Conservation (phyloP, 2,797 vertebrate genomes). For the Pantherophis vulpinus region DNA sequence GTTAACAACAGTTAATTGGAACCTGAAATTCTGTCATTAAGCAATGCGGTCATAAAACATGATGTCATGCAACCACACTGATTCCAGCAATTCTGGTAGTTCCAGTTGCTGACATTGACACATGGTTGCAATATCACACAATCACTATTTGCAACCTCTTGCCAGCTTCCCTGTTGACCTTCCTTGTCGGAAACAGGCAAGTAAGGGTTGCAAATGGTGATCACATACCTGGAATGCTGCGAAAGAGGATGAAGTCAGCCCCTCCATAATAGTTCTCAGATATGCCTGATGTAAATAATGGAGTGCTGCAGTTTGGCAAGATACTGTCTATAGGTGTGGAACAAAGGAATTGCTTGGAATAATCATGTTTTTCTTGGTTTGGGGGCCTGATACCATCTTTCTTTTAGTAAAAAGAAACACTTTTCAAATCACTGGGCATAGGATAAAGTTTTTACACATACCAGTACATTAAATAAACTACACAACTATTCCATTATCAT, state of each 20-base stretch:
- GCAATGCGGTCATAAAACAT: not conserved
- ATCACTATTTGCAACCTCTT: not conserved
- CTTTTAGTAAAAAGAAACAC: not conserved
- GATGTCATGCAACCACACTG: not conserved
- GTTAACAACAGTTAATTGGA: not conserved
- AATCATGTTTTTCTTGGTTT: not conserved
- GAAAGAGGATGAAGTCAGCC: not conserved
- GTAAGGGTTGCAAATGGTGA: not conserved
- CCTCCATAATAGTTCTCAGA: not conserved
- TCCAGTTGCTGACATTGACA: not conserved
- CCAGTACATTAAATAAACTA: not conserved
- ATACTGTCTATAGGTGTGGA: not conserved
- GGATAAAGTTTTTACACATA: not conserved
- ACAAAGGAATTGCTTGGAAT: not conserved
- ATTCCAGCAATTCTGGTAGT: not conserved
- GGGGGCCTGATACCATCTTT: not conserved
- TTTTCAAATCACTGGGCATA: not conserved
- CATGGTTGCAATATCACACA: not conserved
- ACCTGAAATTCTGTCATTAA: not conserved
- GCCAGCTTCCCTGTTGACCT: not conserved
- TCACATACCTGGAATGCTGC: not conserved
- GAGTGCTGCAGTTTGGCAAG: not conserved
- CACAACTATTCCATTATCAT: not conserved
- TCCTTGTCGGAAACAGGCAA: not conserved
- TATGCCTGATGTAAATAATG: not conserved